phyloP scores from a whole-genome alignment of 2,113 vertebrate genomes.

The Corydoras sp. region DNA sequence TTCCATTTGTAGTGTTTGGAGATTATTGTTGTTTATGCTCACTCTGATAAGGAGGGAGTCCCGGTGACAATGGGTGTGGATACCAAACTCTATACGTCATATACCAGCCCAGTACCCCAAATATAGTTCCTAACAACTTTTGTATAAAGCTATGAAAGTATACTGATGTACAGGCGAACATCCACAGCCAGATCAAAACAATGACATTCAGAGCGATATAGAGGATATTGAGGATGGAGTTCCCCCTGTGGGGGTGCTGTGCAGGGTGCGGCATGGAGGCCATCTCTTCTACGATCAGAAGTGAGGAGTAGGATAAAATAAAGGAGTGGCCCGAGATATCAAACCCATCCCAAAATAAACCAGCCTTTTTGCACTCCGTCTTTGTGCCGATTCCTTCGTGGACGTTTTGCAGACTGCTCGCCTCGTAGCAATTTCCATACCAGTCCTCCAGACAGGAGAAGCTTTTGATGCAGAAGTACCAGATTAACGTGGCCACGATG shows the following conservation, averaged over 20 bases:
- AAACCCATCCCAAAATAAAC: slow-evolving; percentile 76
- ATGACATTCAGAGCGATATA: slow-evolving; percentile 76
- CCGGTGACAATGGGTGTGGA: slow-evolving; percentile 75
- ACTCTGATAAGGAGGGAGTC: slow-evolving; percentile 72
- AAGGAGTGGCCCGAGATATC: slow-evolving; percentile 97
- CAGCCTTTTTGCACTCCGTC: slow-evolving; percentile 66
- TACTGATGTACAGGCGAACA: slow-evolving; percentile 86
- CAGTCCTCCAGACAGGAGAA: slow-evolving; percentile 80
- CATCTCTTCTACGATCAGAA: slow-evolving; percentile 85
- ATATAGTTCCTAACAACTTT: slow-evolving; percentile 77
- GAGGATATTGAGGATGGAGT: slow-evolving; percentile 58
- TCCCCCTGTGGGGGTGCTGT: slow-evolving; percentile 41
- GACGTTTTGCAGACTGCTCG: background rate
- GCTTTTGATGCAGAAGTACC: slow-evolving; percentile 75
- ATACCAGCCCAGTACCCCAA: slow-evolving; percentile 78
- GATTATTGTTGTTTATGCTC: slow-evolving; percentile 50
- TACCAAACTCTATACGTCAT: slow-evolving; percentile 85
- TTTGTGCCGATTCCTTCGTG: slow-evolving; percentile 55
- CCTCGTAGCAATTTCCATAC: slow-evolving; percentile 73
- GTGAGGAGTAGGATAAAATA: slow-evolving; percentile 81
- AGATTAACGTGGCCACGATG: slow-evolving; percentile 76
- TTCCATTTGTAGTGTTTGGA: background rate
- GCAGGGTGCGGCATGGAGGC: slow-evolving; percentile 65
- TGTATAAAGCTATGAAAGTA: slow-evolving; percentile 85
- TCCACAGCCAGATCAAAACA: slow-evolving; percentile 78